Evolutionary conservation across 1,140 invertebrate species (phyloP).

Genomic region (Dendrolimus kikuchii): DNA sequence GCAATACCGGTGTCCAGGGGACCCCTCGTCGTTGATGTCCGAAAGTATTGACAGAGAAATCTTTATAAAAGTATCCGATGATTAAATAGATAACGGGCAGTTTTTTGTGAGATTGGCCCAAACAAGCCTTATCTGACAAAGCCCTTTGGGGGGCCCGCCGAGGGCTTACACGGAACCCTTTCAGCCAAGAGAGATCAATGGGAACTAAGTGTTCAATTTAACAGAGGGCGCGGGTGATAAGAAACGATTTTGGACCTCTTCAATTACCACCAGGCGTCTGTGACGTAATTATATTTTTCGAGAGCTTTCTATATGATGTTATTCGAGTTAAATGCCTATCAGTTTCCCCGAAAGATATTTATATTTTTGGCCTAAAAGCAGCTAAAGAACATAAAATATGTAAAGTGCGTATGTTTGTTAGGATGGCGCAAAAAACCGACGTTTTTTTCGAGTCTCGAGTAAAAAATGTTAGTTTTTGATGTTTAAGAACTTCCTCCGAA

Average conservation of each 20-base stretch:
- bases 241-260: neutral
- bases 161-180: constrained; percentile 49
- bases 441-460: too few relatives aligned
- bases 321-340: neutral
- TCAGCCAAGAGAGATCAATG: constrained; percentile 41
- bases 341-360: neutral
- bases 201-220: neutral
- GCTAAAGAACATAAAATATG: too few relatives aligned
- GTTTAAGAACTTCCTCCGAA: too few relatives aligned
- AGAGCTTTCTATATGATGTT: too few relatives aligned
- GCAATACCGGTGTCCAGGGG: constrained; percentile 8
- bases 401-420: too few relatives aligned
- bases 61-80: constrained; percentile 42
- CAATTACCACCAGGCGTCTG: neutral
- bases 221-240: constrained; percentile 8
- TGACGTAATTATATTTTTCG: neutral
- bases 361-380: neutral
- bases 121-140: constrained; percentile 55
- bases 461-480: too few relatives aligned
- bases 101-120: constrained; percentile 46
- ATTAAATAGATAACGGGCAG: constrained; percentile 57
- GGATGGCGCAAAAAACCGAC: too few relatives aligned
- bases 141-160: constrained; percentile 37
- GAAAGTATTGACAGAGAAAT: constrained; percentile 26
- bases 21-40: constrained; percentile 21